Conservation (phyloP, 2,797 vertebrate species). For the Poeciliopsis gracilis region DNA sequence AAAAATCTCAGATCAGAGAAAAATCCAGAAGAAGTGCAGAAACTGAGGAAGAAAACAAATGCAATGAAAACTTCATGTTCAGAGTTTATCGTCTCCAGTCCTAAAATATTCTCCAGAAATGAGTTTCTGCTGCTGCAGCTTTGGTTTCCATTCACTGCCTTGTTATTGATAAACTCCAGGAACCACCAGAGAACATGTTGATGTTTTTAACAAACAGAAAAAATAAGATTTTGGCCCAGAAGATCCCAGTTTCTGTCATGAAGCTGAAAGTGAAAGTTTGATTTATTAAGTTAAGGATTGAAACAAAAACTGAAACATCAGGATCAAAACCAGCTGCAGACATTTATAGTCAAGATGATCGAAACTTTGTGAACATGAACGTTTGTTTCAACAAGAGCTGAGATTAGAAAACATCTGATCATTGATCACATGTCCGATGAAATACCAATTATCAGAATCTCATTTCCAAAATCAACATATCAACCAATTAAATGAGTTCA, state of each 20-base stretch:
- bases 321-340: not conserved
- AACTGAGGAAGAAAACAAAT: not conserved
- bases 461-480: not conserved
- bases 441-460: not conserved
- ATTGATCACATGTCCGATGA: not conserved
- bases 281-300: not conserved
- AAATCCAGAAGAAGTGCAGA: not conserved
- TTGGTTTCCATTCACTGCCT: no score
- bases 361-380: not conserved
- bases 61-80: no score
- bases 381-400: not conserved
- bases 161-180: no score
- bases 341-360: not conserved
- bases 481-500: not conserved
- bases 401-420: not conserved
- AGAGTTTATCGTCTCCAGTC: no score
- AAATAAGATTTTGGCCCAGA: no score
- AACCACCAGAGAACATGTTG: not conserved
- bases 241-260: not conserved
- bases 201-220: not conserved
- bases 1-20: not conserved
- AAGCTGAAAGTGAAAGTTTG: not conserved
- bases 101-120: no score
- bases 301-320: no score
- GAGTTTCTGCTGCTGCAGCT: no score